Evolutionary conservation across 1,140 invertebrate genomes (phyloP), one percentile per base, ranked within the genome.

Genomic region (Elysia chlorotica): DNA sequence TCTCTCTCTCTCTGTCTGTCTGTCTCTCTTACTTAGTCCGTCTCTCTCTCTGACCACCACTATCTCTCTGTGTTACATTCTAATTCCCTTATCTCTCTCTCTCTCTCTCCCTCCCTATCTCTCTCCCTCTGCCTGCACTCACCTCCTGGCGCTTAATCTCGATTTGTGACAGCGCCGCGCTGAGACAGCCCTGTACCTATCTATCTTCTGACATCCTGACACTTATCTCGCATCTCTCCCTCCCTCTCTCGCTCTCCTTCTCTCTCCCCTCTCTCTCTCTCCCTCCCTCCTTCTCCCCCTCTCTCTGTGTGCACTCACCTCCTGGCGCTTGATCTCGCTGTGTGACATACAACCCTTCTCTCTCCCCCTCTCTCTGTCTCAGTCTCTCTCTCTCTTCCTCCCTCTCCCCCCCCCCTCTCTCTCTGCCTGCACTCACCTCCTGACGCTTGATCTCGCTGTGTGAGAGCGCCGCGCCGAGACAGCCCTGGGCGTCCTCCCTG

Each of bases 361-460:
- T n/a, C n/a, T n/a, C n/a, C n/a, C n/a, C n/a, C n/a, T n/a, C n/a
- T n/a, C n/a, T n/a, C n/a, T n/a, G n/a, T n/a, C n/a, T n/a, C n/a
- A n/a, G n/a, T n/a, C n/a, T n/a, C n/a, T n/a, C n/a, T n/a, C n/a
- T n/a, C n/a, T n/a, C n/a, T n/a, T n/a, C n/a, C n/a, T n/a, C n/a
- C n/a, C n/a, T n/a, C n/a, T n/a, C n/a, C n/a, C n/a, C n/a, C n/a
- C n/a, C n/a, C n/a, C n/a, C n/a, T n/a, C n/a, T n/a, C n/a, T n/a
- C n/a, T n/a, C n/a, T n/a, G n/a, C n/a, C 35, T 14, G n/a, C 14
- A 10, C 1, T 30, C 25, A 84, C 82, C 76, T 85, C 82, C 73
- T 84, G 83, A 69, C 77, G 76, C 48, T 84, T 84, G 36, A 83
- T 79, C 62, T 83, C 79, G 54, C 76, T 74, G 10, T 72, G 63